Evolutionary conservation across 2,113 vertebrate species (phyloP), one percentile per base, ranked within the genome.

Genomic region (Ancistrus triradiatus): DNA sequence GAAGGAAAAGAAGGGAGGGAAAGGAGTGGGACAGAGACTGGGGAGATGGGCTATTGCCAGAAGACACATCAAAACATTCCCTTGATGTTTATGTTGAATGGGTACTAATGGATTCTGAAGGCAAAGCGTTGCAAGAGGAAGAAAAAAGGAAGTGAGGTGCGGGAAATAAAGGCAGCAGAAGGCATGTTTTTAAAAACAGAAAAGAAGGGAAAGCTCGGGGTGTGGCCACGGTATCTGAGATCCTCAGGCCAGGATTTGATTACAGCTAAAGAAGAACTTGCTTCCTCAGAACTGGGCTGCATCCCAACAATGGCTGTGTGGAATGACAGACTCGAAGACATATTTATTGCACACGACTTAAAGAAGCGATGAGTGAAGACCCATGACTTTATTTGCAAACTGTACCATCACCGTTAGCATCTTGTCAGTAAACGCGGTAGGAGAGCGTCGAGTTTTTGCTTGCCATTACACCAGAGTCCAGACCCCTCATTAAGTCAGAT

Each of bases 21-120:
- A 67, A 52, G 44, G 59, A 63, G 63, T 15, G 47, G 15, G 47
- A 68, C 37, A 58, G 46, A 44, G 70, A 62, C 57, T 35, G 50
- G 42, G 40, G 43, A 62, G 57, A 57, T 57, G 44, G 46, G 44
- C 38, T 48, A 37, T 63, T 59, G 59, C 47, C 65, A 68, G 43
- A 53, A 68, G 53, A 59, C 28, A 68, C 52, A 68, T 63, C 53
- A 59, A 59, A 68, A 53, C 31, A 2, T 22, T 73, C 59, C 48
- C 31, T 40, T 59, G 66, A 73, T 73, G 59, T 68, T 73, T 59
- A 48, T 48, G 63, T 59, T 64, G 48, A 64, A 58, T 33, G 15
- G 64, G 38, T 42, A 68, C 64, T 51, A 68, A 72, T 68, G 56
- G 50, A 52, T 51, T 68, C 59, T 58, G 44, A 67, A 67, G 59